These are phyloP conservation scores for Bos taurus DNA, from an alignment of 2,113 vertebrate species.

Conservation along the genomic window ARS-UCD2.0 NC_037345.1:31849501-31850000, in stretches of 20 bases:
- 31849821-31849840: not conserved
- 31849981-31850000: slow-evolving; percentile 71
- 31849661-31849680: not conserved
- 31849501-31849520: not conserved
- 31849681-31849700: not conserved
- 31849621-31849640: not conserved
- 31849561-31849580: not conserved
- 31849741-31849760: not conserved
- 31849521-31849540: not conserved
- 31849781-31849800: not conserved
- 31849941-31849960: slow-evolving; percentile 8
- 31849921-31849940: slow-evolving; percentile 17
- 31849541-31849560: not conserved
- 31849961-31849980: slow-evolving; percentile 61
- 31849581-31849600: not conserved
- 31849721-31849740: not conserved
- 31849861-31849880: not conserved
- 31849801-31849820: not conserved
- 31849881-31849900: slow-evolving; percentile 18
- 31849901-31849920: slow-evolving; percentile 20
- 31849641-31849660: not conserved
- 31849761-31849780: not conserved
- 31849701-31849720: not conserved
- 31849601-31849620: not conserved
- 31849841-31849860: slow-evolving; percentile 3